Evolutionary conservation across 2,797 vertebrate genomes (phyloP).

Genomic region (Channa striata): DNA sequence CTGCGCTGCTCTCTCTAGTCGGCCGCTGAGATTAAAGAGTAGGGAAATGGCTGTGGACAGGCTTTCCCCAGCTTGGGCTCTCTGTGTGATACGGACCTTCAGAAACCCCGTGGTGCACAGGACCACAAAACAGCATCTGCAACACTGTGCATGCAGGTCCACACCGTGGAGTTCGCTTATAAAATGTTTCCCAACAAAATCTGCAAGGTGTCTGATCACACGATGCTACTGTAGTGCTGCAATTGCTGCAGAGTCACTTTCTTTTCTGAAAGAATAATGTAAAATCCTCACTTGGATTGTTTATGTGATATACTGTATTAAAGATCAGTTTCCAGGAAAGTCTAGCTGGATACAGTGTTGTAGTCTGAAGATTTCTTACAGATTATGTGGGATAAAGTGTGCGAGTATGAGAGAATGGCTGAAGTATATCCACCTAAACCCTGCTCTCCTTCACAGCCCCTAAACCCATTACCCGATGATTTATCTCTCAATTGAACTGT

Average conservation of each 20-base stretch:
- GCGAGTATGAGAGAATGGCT: constrained; percentile 60
- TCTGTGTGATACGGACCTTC: constrained; percentile 64
- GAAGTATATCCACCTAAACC: constrained; percentile 71
- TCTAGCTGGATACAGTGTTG: constrained; percentile 45
- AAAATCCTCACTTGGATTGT: constrained; percentile 47
- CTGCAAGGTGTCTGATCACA: constrained; percentile 2
- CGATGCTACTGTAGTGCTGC: neutral
- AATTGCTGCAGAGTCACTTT: neutral
- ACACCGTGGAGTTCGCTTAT: constrained; percentile 23
- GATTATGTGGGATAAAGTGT: constrained; percentile 76
- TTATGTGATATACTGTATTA: constrained; percentile 55
- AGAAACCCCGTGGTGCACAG: constrained; percentile 52
- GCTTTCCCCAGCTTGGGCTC: constrained; percentile 61
- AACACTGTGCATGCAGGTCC: constrained; percentile 9
- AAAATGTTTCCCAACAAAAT: constrained; percentile 31
- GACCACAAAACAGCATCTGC: constrained; percentile 5
- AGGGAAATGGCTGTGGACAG: constrained; percentile 81
- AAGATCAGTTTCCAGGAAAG: constrained; percentile 48
- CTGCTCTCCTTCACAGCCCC: constrained; percentile 62
- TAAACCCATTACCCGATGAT: constrained; percentile 71
- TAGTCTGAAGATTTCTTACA: constrained; percentile 65
- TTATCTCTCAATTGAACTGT: constrained; percentile 72
- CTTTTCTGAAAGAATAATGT: constrained; percentile 21
- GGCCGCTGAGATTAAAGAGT: constrained; percentile 81
- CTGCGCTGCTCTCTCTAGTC: constrained; percentile 74